These are phyloP conservation scores for Aphis craccivora DNA, from an alignment of 1,140 invertebrate genomes.

Conservation along the genomic window DNA sequence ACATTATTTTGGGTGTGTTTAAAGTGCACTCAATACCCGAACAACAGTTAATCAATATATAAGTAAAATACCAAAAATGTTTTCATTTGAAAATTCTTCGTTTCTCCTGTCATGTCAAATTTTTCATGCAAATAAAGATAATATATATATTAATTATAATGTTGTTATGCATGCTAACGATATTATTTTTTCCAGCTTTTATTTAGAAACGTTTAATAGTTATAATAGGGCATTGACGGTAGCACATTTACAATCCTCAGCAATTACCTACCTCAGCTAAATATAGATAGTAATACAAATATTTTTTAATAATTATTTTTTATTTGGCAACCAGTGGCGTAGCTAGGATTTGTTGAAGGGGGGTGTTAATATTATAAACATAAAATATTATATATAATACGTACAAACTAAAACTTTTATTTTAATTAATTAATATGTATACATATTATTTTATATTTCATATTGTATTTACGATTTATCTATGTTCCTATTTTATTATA, in stretches of 20 bases:
- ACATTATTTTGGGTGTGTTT: background rate
- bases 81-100: background rate
- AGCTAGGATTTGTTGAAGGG: too few relatives aligned
- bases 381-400: too few relatives aligned
- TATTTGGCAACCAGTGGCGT: too few relatives aligned
- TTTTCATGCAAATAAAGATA: background rate
- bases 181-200: background rate
- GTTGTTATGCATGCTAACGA: background rate
- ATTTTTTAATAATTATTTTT: too few relatives aligned
- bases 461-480: too few relatives aligned
- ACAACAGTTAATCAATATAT: background rate
- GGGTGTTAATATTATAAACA: too few relatives aligned
- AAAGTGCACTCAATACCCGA: background rate
- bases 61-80: background rate
- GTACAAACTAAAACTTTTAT: too few relatives aligned
- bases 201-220: background rate
- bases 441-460: too few relatives aligned
- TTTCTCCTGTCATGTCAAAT: background rate
- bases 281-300: too few relatives aligned
- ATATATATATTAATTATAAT: background rate
- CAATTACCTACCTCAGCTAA: background rate
- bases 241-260: background rate
- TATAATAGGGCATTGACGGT: background rate
- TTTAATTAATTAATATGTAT: too few relatives aligned
- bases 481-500: too few relatives aligned